phyloP scores from a whole-genome alignment of 2,888 invertebrate species.

The Lithosia quadra region DNA sequence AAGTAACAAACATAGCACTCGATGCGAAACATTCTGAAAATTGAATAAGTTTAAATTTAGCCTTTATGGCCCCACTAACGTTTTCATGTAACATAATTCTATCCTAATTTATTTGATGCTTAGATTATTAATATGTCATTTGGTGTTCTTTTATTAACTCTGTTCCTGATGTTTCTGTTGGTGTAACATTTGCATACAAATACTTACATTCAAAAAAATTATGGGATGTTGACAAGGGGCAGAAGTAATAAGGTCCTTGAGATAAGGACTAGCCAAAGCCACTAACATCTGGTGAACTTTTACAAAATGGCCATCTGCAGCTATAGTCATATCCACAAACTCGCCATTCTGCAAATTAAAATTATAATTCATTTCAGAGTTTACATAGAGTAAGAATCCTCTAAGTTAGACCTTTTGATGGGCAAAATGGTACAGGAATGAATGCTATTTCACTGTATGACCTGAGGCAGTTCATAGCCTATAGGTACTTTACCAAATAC shows the following conservation, averaged over 20 bases:
- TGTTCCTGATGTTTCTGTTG: too few relatives aligned
- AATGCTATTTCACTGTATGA: neutral
- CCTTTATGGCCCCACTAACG: neutral
- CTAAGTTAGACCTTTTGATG: neutral
- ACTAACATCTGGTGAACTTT: constrained; percentile 79
- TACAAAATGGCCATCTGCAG: constrained; percentile 80
- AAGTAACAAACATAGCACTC: constrained; percentile 65
- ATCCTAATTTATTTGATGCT: too few relatives aligned
- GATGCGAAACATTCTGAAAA: constrained; percentile 73
- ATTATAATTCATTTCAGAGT: neutral
- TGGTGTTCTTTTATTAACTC: too few relatives aligned
- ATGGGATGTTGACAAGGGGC: constrained; percentile 82
- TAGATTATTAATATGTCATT: too few relatives aligned
- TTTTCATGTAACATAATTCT: neutral
- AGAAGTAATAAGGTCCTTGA: constrained; percentile 78
- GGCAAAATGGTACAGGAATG: neutral
- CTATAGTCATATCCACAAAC: constrained; percentile 82
- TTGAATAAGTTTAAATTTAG: neutral
- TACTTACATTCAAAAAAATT: constrained; percentile 81
- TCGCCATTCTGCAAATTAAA: constrained; percentile 75
- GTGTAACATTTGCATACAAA: neutral
- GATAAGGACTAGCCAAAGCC: constrained; percentile 80
- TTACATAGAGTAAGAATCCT: neutral
- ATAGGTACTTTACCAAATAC: too few relatives aligned
- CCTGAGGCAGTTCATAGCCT: too few relatives aligned